Conservation (phyloP, 2,113 vertebrate genomes). For the Phrynosoma blainvillii region DNA sequence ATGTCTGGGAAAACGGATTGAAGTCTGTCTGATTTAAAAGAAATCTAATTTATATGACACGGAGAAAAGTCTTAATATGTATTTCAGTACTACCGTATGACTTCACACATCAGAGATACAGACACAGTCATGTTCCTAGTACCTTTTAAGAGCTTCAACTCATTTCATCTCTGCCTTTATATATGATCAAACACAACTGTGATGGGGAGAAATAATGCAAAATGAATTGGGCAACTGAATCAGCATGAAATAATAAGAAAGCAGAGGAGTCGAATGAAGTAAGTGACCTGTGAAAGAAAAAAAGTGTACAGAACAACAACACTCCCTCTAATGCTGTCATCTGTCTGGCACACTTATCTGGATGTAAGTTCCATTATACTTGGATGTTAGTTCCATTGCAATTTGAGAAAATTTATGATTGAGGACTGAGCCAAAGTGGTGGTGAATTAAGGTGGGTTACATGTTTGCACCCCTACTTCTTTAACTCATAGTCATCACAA, state of each 20-base stretch:
- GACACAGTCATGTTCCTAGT: neutral
- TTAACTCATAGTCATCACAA: neutral
- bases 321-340: neutral
- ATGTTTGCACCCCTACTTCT: neutral
- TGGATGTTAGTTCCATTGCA: neutral
- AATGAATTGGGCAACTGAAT: neutral
- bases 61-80: neutral
- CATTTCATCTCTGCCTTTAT: slow-evolving; percentile 20
- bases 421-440: neutral
- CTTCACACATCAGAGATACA: neutral
- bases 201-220: neutral
- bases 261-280: slow-evolving; percentile 19
- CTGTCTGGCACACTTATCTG: neutral
- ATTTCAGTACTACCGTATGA: neutral
- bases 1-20: neutral
- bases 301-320: neutral
- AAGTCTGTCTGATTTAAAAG: neutral
- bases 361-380: neutral
- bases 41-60: neutral
- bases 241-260: slow-evolving; percentile 4
- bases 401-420: neutral
- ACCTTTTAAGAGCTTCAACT: neutral
- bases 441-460: neutral
- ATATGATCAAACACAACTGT: neutral
- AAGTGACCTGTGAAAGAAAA: neutral